These are phyloP conservation scores for Lissonota sp. DNA, from an alignment of 2,888 invertebrate species.

Conservation along the genomic window DNA sequence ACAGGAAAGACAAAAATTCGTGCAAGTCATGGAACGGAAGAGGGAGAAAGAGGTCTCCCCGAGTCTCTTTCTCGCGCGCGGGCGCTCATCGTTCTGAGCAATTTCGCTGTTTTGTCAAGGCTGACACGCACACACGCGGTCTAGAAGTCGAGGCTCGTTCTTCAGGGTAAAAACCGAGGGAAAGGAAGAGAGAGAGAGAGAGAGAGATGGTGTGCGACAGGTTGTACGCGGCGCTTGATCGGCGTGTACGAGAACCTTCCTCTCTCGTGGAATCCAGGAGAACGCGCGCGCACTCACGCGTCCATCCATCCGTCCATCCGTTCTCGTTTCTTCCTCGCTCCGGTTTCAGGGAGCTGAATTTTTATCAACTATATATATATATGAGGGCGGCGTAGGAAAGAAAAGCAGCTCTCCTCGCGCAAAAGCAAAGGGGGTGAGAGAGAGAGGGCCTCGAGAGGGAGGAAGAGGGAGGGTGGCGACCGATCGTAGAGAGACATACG, in stretches of 20 bases:
- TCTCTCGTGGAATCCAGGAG: conserved; percentile 51
- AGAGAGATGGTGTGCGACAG: conserved; percentile 73
- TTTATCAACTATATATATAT: conserved; percentile 15
- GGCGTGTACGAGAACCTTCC: conserved; percentile 53
- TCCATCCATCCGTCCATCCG: conserved; percentile 32
- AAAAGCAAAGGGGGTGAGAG: conserved; percentile 26
- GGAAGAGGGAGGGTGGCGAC: too few species aligned
- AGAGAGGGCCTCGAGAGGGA: neutral
- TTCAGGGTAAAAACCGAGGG: conserved; percentile 9
- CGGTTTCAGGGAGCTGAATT: conserved; percentile 49
- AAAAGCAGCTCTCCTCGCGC: conserved; percentile 12
- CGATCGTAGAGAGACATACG: conserved; percentile 81
- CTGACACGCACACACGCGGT: conserved; percentile 61
- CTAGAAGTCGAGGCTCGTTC: conserved; percentile 15
- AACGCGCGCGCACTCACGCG: conserved; percentile 39
- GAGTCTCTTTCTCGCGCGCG: too few species aligned
- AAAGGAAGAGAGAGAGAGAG: conserved; percentile 7
- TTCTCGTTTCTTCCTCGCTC: conserved; percentile 47
- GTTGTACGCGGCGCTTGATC: conserved; percentile 78
- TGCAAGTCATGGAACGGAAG: neutral
- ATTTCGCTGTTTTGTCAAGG: conserved; percentile 76
- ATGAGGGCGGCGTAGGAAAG: conserved; percentile 13
- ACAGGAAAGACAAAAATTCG: too few species aligned
- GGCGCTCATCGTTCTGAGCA: conserved; percentile 65
- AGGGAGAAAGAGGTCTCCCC: conserved; percentile 1